These are phyloP conservation scores for Nixonia krombeini DNA, from an alignment of 1,140 invertebrate genomes.

Conservation along the genomic window DNA sequence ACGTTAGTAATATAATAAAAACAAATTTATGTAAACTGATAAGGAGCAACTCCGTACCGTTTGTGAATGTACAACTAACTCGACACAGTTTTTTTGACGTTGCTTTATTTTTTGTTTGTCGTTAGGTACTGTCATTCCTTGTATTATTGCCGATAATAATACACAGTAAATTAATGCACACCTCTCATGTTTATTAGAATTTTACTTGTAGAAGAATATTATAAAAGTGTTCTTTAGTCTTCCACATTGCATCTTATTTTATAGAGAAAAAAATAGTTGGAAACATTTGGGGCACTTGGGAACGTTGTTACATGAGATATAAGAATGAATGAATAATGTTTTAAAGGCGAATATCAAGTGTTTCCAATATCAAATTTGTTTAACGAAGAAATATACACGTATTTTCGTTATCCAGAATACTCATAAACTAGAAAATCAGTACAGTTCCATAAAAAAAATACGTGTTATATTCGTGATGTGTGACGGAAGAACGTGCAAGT, in stretches of 20 bases:
- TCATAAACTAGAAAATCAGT: neutral
- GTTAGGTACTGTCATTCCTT: conserved; percentile 60
- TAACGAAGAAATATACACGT: too few relatives aligned
- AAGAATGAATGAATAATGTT: too few relatives aligned
- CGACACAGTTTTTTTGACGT: conserved; percentile 12
- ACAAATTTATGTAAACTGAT: too few relatives aligned
- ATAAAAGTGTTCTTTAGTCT: neutral
- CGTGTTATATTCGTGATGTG: neutral
- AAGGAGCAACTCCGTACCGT: too few relatives aligned
- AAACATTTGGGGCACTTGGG: too few relatives aligned
- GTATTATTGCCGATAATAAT: conserved; percentile 56
- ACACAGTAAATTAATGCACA: conserved; percentile 11
- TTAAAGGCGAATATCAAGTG: neutral
- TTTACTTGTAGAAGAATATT: too few relatives aligned
- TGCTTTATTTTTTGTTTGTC: conserved; percentile 43
- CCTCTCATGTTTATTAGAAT: too few relatives aligned
- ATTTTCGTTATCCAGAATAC: neutral
- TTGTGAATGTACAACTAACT: too few relatives aligned
- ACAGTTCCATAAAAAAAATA: neutral
- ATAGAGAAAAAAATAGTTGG: neutral
- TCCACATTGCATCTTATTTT: neutral
- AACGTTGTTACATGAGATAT: too few relatives aligned
- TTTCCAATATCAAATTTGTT: too few relatives aligned
- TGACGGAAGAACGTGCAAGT: neutral
- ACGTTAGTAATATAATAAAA: too few relatives aligned